Percentiles rank a stretch among this genome's conserved stretches.
phyloP scores from a whole-genome alignment of 2,797 vertebrate species.

The Lepilemur septentrionalis region DNA sequence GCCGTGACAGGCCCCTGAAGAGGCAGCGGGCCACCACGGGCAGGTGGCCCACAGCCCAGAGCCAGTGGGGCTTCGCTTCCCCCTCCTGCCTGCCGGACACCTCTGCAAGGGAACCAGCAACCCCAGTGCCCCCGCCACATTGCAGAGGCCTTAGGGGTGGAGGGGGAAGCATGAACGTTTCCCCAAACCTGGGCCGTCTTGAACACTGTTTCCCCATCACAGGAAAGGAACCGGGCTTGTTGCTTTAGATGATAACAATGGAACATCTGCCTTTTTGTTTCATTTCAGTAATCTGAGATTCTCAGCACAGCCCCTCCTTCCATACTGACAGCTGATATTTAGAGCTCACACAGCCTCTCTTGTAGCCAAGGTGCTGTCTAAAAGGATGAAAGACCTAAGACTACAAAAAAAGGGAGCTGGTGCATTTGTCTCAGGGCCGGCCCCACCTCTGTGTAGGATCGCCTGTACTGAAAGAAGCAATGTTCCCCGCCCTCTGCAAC shows the following conservation, averaged over 20 bases:
- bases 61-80: slow-evolving; percentile 38
- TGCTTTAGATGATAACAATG: slow-evolving; percentile 29
- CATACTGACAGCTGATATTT: slow-evolving; percentile 50
- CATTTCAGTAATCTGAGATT: slow-evolving; percentile 29
- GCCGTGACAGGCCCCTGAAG: slow-evolving; percentile 70
- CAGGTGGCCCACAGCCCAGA: slow-evolving; percentile 58
- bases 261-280: slow-evolving; percentile 56
- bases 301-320: neutral
- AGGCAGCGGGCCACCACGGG: slow-evolving; percentile 60
- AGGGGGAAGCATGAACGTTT: neutral
- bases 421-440: fast-evolving
- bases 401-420: no score
- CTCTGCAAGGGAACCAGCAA: slow-evolving; percentile 56
- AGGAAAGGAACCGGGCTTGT: slow-evolving; percentile 1
- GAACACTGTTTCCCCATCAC: neutral
- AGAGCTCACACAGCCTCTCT: neutral
- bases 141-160: neutral
- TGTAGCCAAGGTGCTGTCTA: neutral
- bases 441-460: fast-evolving
- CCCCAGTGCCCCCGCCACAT: neutral
- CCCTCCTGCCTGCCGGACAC: slow-evolving; percentile 23
- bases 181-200: neutral
- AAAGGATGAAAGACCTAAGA: neutral
- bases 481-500: fast-evolving
- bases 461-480: neutral